Evolutionary conservation across 2,113 vertebrate species (phyloP).

Genomic region (Saimiri boliviensis): DNA sequence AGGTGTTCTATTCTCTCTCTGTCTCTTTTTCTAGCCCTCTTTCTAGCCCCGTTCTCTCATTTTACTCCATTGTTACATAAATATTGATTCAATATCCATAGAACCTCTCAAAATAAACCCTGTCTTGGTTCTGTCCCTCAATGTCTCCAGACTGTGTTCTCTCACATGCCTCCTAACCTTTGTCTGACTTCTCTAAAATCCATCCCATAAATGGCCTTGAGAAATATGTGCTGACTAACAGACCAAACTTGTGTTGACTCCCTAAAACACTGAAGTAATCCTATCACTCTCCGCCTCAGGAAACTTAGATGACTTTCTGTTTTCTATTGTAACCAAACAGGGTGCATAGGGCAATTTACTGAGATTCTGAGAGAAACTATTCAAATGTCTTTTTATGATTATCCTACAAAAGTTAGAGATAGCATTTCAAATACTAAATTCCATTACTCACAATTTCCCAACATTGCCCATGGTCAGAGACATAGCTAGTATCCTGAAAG

Average conservation of each 20-base stretch:
- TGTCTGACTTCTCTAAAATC: background rate
- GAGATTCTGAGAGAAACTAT: background rate
- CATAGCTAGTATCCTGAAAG: background rate
- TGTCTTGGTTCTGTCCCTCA: background rate
- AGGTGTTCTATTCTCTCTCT: background rate
- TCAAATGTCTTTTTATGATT: background rate
- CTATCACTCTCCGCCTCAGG: background rate
- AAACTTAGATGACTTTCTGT: background rate
- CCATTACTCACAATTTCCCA: background rate
- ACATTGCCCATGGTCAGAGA: background rate
- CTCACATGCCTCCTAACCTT: background rate
- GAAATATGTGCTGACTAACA: background rate
- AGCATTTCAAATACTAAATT: background rate
- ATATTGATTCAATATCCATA: background rate
- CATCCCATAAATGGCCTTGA: background rate
- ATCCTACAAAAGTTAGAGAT: constrained; percentile 12
- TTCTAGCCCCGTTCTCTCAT: background rate
- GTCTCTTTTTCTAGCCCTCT: background rate
- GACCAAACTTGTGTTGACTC: background rate
- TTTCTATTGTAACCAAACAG: background rate
- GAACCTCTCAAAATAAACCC: background rate
- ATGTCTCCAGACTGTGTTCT: background rate
- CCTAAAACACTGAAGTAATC: background rate
- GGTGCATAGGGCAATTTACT: background rate
- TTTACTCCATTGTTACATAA: background rate